Evolutionary conservation across 2,797 vertebrate species (phyloP).

Genomic region (Muscicapa comitata): DNA sequence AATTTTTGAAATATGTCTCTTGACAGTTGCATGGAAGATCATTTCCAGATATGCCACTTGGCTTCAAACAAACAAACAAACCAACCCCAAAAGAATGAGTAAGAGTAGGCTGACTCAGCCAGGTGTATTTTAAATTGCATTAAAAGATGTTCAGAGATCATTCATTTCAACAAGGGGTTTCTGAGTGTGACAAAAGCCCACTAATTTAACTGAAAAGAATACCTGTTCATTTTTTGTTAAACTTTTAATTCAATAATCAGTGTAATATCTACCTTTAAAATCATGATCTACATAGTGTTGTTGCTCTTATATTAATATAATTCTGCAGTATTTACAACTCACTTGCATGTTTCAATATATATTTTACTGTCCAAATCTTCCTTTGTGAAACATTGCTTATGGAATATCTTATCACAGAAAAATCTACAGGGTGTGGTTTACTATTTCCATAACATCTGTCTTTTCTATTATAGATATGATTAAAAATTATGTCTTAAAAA

Average conservation of each 20-base stretch:
- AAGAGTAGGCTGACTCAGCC: neutral
- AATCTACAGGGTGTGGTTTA: slow-evolving; percentile 55
- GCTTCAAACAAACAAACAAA: neutral
- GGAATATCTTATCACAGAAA: slow-evolving; percentile 57
- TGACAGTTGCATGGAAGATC: neutral
- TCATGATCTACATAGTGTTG: neutral
- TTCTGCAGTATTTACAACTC: slow-evolving; percentile 60
- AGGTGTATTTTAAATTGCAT: neutral
- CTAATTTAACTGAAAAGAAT: neutral
- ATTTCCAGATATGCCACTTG: neutral
- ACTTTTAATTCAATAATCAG: slow-evolving; percentile 52
- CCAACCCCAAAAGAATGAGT: neutral
- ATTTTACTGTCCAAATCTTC: slow-evolving; percentile 66
- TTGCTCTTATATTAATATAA: neutral
- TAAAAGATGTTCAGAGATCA: neutral
- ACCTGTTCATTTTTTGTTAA: neutral
- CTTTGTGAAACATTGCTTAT: slow-evolving; percentile 58
- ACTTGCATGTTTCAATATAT: slow-evolving; percentile 59
- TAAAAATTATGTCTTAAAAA: slow-evolving; percentile 60
- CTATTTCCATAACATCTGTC: slow-evolving; percentile 78
- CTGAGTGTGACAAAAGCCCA: no score
- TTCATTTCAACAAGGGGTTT: neutral
- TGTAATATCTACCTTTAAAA: slow-evolving; percentile 19
- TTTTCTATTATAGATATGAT: slow-evolving; percentile 72
- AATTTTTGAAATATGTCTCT: neutral